Base-by-base conservation (phyloP, 2,888 invertebrate genomes). In the Zeuzera pyrina region DNA sequence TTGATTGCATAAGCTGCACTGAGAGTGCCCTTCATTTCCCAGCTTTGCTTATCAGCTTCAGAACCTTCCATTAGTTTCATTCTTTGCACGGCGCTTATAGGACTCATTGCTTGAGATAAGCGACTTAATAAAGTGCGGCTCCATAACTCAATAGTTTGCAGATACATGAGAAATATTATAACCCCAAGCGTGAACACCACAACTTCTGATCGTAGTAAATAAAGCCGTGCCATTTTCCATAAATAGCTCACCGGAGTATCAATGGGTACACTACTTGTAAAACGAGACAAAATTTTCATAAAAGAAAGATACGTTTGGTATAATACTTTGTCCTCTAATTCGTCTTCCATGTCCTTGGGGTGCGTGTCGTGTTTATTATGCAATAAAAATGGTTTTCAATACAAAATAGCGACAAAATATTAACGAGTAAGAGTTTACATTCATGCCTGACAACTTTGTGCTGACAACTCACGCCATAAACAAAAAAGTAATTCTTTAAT, bases 1-100 rank as follows among this genome's bases (percentile, higher is more conserved):
- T 95, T 93, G 39, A 97, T 89, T 15, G 97, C 96, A 73, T 92
- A 97, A 25, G 91, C 95, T 15, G 94, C 93, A 48, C 93, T 90
- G 40, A 90, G 85, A 3, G 87, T 87, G 29, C 90, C 88, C 56
- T 89, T 88, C 38, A 91, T 77, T 57, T 95, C 91, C 95, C 95
- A 96, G 51, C 84, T 84, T 47, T 84, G 84, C 51, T 79, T 84
- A 49, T 86, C 86, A 13, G 84, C 70, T 36, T 87, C 87, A 1
- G 78, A 74, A 16, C 78, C 78, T 42, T 81, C 84, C 60, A 87
- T 74, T 23, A 87, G 65, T 45, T 85, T 85, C 63, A 87, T 71
- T 16, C 85, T 76, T 43, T 87, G 86, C 53, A 89, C 89, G 51
- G 89, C 88, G 36, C 84, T 84, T 35, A 86, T 74, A 38, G 87